These are phyloP conservation scores for Leptinotarsa tumamoca DNA, from an alignment of 2,888 invertebrate genomes.

Conservation along the genomic window DNA sequence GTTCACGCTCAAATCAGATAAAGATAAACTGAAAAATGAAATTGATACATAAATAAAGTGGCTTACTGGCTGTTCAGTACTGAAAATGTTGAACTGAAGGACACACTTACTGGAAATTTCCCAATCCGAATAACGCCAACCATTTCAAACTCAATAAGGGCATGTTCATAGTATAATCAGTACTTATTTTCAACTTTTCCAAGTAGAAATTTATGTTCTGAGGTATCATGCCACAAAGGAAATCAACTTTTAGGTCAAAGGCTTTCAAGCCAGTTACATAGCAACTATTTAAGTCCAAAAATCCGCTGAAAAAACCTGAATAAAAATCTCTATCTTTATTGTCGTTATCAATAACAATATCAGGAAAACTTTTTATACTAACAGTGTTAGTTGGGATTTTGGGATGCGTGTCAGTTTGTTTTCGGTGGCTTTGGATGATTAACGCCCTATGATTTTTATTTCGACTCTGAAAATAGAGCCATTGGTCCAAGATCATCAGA, in stretches of 20 bases:
- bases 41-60: background rate
- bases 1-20: slow-evolving; percentile 11
- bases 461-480: too few species aligned
- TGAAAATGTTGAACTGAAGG: background rate
- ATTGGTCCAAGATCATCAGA: too few species aligned
- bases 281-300: background rate
- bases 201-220: background rate
- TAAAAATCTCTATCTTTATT: background rate
- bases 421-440: too few species aligned
- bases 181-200: background rate
- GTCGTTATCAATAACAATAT: too few species aligned
- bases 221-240: background rate
- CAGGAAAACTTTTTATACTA: too few species aligned
- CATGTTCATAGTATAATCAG: slow-evolving; percentile 4
- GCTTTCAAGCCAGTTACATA: slow-evolving; percentile 19
- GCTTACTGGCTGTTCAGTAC: too few species aligned
- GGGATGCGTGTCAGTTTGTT: too few species aligned
- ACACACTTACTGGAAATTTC: slow-evolving; percentile 7
- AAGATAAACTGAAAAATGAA: slow-evolving; percentile 9
- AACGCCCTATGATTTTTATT: too few species aligned
- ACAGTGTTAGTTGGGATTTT: too few species aligned
- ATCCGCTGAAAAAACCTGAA: slow-evolving; percentile 6
- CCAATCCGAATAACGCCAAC: slow-evolving; percentile 2
- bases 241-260: slow-evolving; percentile 1
- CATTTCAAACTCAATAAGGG: slow-evolving; percentile 2